Evolutionary conservation across 2,113 vertebrate genomes (phyloP), one percentile per base, ranked within the genome.

Genomic region (Egretta garzetta): DNA sequence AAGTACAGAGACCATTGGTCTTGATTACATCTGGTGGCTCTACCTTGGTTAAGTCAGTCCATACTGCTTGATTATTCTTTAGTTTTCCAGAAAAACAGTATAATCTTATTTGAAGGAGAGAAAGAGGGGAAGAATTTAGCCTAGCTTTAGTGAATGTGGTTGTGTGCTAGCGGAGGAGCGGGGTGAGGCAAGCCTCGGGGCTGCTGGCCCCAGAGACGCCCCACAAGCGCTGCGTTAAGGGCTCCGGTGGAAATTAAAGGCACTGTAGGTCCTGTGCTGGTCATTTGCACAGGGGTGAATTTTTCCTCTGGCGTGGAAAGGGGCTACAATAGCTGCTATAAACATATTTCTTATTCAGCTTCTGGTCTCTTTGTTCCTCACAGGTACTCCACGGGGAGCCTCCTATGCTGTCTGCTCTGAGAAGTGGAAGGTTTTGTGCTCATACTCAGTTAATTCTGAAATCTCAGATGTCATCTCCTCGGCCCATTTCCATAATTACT

Each of bases 371-470:
- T 88, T 39, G 35, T 92, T 80, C 58, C 96, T 92, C 32, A 7
- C 53, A 79, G 92, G 79, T 95, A 9, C 63, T 86, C 95, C 41
- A 2, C 3, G 10, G 68, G 92, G 94, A 97, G 64, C 59, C 35
- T 89, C 60, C 26, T 27, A 2, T n/a, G 73, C 89, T 68, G 86
- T 35, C 88, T 86, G 76, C 72, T 67, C 76, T 32, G 43, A 93
- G 92, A 59, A 88, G 50, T 74, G 82, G 68, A 77, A 84, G 39
- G 39, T 41, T 97, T 72, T 72, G 80, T 95, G 92, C 80, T 87
- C 95, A 90, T 80, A 90, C 90, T 90, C 66, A 75, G 79, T 80
- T 96, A 86, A 95, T 95, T 95, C 72, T 60, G 56, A 91, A 95
- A 77, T 93, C 96, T 95, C 88, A 56, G 80, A 35, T 95, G 92